Percentiles rank a stretch among this genome's conserved stretches.
Evolutionary conservation across 2,113 vertebrate genomes (phyloP).

Genomic region (Entelurus aequoreus): DNA sequence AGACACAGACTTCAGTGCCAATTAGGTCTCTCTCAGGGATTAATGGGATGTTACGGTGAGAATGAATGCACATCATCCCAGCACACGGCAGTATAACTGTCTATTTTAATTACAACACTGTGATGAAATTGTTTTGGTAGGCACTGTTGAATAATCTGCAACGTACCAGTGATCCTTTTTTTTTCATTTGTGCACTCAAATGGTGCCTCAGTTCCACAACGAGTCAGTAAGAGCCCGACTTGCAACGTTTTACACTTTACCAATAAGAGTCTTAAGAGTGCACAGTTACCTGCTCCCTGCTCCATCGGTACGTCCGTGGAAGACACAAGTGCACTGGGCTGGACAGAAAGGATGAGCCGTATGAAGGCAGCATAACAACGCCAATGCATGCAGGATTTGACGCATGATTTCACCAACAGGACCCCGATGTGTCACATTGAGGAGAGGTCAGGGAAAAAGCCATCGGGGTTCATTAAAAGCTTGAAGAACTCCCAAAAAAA

Average conservation of each 20-base stretch:
- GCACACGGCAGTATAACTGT: constrained; percentile 1
- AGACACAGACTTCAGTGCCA: not conserved
- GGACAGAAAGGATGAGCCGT: constrained; percentile 78
- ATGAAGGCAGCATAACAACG: constrained; percentile 70
- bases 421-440: constrained; percentile 42
- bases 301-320: constrained; percentile 78
- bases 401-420: constrained; percentile 70
- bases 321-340: constrained; percentile 87
- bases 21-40: constrained; percentile 30
- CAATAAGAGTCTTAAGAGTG: not conserved
- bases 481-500: constrained; percentile 20
- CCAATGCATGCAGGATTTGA: constrained; percentile 66
- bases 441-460: constrained; percentile 35
- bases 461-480: constrained; percentile 35
- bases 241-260: not conserved
- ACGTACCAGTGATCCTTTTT: no score
- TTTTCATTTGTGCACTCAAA: no score
- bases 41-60: constrained; percentile 24
- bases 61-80: constrained; percentile 10
- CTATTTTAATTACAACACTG: not conserved
- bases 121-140: not conserved
- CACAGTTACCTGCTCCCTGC: constrained; percentile 78
- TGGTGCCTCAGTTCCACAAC: no score
- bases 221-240: no score
- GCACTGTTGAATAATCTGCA: not conserved